Evolutionary conservation across 2,888 invertebrate species (phyloP), one percentile per base, ranked within the genome.

Genomic region (Flexamia atlantica): DNA sequence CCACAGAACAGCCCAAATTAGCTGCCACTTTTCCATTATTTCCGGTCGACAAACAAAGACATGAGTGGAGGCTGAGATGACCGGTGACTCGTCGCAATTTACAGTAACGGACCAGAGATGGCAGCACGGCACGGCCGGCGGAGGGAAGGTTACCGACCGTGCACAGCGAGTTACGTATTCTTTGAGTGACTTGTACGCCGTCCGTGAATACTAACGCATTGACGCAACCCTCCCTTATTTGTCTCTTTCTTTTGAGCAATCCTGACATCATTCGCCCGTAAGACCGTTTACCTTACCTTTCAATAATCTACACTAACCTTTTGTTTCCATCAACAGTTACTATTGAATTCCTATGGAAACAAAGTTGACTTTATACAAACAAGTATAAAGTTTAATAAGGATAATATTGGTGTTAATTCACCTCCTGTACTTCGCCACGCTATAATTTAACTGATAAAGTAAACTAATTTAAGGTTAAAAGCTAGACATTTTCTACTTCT

Each of bases 201-300:
- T 57, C 57, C 23, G 57, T 57, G 57, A 57, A 57, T 57, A 57
- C 57, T 57, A 23, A 57, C 57, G 25, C 25, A 2, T 23, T 57
- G 57, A 57, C 57, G 57, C 57, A 57, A 57, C 57, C 57, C 57
- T 23, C 2, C 9, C 57, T 57, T 57, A 23, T 57, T 57, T 57
- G 57, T 2, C 23, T 3, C 23, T 57, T 23, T 57, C 57, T 23
- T 57, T 57, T 57, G 57, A 23, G 9, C 57, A 23, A 20, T 23
- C 23, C 20, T 57, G 57, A 57, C 57, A 12, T 14, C 14, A 14
- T 46, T 46, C 12, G 4, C 40, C 40, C 40, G 40, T n/a, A n/a
- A n/a, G n/a, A n/a, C n/a, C n/a, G n/a, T n/a, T n/a, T n/a, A n/a
- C n/a, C n/a, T n/a, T n/a, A n/a, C n/a, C n/a, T n/a, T n/a, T n/a